Evolutionary conservation across 2,888 invertebrate genomes (phyloP).

Genomic region (Scelioninae gen. 2): DNA sequence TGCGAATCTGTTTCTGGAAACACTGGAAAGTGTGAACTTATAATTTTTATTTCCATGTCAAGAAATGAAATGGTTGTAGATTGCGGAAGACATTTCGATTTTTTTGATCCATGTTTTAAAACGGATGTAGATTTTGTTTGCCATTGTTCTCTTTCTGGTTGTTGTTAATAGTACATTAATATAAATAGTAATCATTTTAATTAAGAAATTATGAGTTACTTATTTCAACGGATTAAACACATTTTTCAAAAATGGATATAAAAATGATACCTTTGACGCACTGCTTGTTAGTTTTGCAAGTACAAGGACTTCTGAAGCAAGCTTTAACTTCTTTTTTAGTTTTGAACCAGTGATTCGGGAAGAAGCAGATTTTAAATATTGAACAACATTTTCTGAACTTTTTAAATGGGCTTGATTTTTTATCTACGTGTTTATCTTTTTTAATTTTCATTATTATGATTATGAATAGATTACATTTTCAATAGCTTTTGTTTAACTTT

Average conservation of each 20-base stretch:
- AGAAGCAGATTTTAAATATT: conserved; percentile 17
- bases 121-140: background rate
- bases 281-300: conserved; percentile 12
- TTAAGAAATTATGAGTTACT: no score
- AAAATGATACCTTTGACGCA: conserved; percentile 22
- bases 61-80: conserved; percentile 23
- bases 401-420: background rate
- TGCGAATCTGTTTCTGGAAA: background rate
- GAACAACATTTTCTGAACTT: conserved; percentile 15
- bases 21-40: conserved; percentile 2
- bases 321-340: conserved; percentile 5
- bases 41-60: conserved; percentile 40
- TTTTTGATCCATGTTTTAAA: background rate
- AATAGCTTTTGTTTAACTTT: no score
- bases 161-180: no score
- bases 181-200: background rate
- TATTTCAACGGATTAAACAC: no score
- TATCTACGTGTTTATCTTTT: conserved; percentile 4
- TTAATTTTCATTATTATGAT: background rate
- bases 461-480: no score
- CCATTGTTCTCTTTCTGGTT: conserved; percentile 8
- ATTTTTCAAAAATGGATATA: no score
- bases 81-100: background rate
- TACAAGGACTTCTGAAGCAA: conserved; percentile 13
- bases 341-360: conserved; percentile 26